Evolutionary conservation across 2,888 invertebrate species (phyloP), one percentile per base, ranked within the genome.

Genomic region (Brachycybe producta): DNA sequence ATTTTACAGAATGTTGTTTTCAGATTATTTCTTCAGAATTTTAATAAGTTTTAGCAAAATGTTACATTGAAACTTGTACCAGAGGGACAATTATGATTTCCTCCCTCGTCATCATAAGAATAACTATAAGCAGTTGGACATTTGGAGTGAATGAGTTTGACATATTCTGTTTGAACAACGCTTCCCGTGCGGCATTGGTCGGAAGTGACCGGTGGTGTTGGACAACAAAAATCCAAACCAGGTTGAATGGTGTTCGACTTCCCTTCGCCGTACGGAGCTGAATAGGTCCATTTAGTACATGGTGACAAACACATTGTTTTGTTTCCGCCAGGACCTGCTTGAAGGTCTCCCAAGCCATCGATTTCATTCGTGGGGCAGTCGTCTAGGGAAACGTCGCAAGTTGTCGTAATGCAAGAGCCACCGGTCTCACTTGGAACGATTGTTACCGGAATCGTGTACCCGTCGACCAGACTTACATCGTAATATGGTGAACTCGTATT

Each of bases 401-500:
- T 13, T n/a, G 48, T 43, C 19, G 26, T 8, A 5, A 48, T 19
- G 7, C 48, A 48, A 13, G 26, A 26, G n/a, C n/a, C n/a, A 3
- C 27, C 41, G 2, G 23, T 32, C n/a, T 21, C 13, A 17, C 23
- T 24, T n/a, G 48, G 48, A 13, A 17, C 30, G 41, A 48, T 48
- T 13, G 40, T 42, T 3, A 27, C 26, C 40, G 48, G 42, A 11
- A 48, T 17, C 17, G 24, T 26, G 48, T 48, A 48, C 19, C 48
- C 48, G 34, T 48, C 48, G 21, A 48, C 48, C 41, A 48, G 26
- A 17, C 48, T 48, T 24, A 48, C 41, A n/a, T 48, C 48, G n/a
- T 48, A 48, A 15, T 32, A 48, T 5, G 48, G 41, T 8, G 41
- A 24, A n/a, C 26, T n/a, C 1, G 24, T 24, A 23, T 23, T 41